Conservation (phyloP, 2,888 invertebrate genomes). For the Torymus aiolomorphi region DNA sequence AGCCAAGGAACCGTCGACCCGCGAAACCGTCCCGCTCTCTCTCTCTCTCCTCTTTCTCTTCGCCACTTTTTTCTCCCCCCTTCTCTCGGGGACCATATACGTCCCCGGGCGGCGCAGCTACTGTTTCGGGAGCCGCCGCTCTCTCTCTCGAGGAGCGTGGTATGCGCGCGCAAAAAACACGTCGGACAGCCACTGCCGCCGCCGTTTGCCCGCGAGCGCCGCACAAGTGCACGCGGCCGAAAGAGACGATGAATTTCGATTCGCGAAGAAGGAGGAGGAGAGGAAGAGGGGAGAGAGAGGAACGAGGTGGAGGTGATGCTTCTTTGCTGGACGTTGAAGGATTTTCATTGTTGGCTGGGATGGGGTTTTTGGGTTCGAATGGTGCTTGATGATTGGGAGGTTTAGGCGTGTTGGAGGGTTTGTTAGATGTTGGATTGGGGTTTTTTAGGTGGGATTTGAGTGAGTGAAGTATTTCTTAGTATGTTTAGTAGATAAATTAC, state of each 20-base stretch:
- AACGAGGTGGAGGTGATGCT: too few species aligned
- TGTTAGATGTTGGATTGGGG: too few species aligned
- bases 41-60: constrained; percentile 60
- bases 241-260: constrained; percentile 51
- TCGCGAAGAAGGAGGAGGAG: neutral
- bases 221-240: constrained; percentile 12
- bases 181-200: constrained; percentile 69
- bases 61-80: neutral
- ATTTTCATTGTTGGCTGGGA: too few species aligned
- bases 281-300: neutral
- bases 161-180: constrained; percentile 76
- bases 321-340: too few species aligned
- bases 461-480: too few species aligned
- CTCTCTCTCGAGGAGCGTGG: constrained; percentile 66
- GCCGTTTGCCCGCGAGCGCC: constrained; percentile 47
- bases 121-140: constrained; percentile 74
- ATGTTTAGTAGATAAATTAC: too few species aligned
- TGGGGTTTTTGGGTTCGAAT: too few species aligned
- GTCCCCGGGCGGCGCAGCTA: constrained; percentile 67
- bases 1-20: too few species aligned
- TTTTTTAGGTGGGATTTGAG: too few species aligned
- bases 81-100: constrained; percentile 69
- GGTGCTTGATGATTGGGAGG: too few species aligned
- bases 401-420: too few species aligned
- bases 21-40: neutral